Conservation (phyloP, 2,113 vertebrate genomes). For the Micromys minutus region DNA sequence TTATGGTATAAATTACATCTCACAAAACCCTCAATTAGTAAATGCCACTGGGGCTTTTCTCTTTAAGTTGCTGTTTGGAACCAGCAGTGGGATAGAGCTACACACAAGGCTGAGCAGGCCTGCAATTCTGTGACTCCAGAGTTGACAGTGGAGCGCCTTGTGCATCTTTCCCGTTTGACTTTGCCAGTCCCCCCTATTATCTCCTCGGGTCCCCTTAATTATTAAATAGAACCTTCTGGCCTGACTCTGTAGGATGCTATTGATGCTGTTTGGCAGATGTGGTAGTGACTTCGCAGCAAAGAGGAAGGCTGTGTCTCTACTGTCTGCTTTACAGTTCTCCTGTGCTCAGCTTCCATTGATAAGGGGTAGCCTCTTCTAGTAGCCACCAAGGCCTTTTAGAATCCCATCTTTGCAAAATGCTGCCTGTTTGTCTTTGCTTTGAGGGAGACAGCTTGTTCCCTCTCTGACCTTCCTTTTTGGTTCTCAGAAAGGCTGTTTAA, state of each 20-base stretch:
- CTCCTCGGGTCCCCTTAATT: background rate
- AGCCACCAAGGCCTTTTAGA: background rate
- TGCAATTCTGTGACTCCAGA: background rate
- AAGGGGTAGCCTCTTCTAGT: background rate
- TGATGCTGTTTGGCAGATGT: background rate
- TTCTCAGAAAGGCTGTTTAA: constrained; percentile 47
- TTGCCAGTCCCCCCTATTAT: background rate
- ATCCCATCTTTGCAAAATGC: background rate
- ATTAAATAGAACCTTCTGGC: background rate
- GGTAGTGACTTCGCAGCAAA: background rate
- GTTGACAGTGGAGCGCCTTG: background rate
- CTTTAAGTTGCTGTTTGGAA: background rate
- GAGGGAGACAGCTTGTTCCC: constrained; percentile 7
- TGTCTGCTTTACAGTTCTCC: background rate
- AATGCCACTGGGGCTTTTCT: background rate
- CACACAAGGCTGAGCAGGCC: background rate
- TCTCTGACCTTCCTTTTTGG: background rate
- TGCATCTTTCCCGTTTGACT: background rate
- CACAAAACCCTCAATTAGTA: background rate
- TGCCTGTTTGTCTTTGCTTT: background rate
- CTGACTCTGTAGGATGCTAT: background rate
- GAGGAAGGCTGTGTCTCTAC: background rate
- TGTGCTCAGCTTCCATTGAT: background rate
- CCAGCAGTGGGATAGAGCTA: background rate
- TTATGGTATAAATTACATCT: constrained; percentile 40